phyloP scores from a whole-genome alignment of 2,888 invertebrate species.

The Bimastos eiseni region DNA sequence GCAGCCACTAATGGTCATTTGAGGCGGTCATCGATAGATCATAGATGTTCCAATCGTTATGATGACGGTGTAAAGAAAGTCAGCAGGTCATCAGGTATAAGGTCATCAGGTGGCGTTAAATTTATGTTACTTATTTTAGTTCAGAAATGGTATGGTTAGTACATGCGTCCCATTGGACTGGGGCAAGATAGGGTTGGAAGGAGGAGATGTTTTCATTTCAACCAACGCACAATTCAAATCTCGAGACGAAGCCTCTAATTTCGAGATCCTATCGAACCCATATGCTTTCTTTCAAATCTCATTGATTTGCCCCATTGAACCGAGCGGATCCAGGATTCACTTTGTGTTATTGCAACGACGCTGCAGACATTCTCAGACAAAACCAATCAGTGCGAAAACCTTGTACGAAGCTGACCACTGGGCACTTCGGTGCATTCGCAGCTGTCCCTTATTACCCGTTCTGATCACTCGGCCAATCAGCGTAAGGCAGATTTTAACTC shows the following conservation, averaged over 20 bases:
- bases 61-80: no score
- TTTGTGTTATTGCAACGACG: neutral
- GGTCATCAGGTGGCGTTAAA: no score
- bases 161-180: neutral
- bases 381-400: no score
- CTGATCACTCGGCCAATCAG: neutral
- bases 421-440: neutral
- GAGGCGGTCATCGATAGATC: no score
- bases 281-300: neutral
- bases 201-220: no score
- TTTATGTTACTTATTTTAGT: neutral
- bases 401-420: neutral
- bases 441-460: neutral
- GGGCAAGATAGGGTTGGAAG: no score
- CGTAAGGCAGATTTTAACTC: neutral
- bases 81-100: no score
- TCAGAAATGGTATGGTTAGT: neutral
- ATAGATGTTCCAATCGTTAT: no score
- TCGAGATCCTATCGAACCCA: neutral
- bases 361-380: neutral
- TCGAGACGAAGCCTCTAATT: neutral
- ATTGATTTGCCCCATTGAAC: neutral
- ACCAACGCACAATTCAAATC: neutral
- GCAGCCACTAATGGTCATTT: no score
- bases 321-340: neutral